These are phyloP conservation scores for Orientallactaga bullata DNA, from an alignment of 2,113 vertebrate species.

Conservation along the genomic window DNA sequence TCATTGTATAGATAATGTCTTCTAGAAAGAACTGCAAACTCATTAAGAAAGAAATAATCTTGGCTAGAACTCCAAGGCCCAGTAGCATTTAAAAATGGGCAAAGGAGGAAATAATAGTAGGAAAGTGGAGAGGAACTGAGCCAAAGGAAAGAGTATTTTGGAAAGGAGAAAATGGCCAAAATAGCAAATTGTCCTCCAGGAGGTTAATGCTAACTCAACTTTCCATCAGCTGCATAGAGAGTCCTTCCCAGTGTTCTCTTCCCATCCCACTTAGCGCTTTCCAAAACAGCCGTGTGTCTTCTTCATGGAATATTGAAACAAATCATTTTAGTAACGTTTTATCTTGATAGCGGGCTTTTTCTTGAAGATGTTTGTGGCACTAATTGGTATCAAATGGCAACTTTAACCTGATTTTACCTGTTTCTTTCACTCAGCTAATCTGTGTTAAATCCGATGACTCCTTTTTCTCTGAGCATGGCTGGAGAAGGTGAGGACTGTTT, in stretches of 20 bases:
- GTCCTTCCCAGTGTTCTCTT: neutral
- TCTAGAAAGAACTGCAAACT: constrained; percentile 22
- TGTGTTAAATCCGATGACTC: constrained; percentile 27
- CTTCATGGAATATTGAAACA: constrained; percentile 27
- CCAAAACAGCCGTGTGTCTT: neutral
- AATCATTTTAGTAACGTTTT: constrained; percentile 30
- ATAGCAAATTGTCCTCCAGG: neutral
- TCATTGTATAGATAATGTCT: neutral
- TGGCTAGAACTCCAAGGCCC: neutral
- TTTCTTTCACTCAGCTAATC: constrained; percentile 26
- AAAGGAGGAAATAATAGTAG: constrained; percentile 2
- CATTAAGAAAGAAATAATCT: constrained; percentile 20
- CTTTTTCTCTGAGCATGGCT: neutral
- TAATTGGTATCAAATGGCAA: neutral
- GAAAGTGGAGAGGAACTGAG: constrained; percentile 49
- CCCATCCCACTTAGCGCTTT: neutral
- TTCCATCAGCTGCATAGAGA: neutral
- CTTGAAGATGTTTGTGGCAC: constrained; percentile 30
- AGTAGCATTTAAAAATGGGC: constrained; percentile 21
- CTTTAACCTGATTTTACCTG: constrained; percentile 26
- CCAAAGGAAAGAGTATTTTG: constrained; percentile 28
- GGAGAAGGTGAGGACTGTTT: neutral
- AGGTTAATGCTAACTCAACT: constrained; percentile 16
- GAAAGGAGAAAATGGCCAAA: constrained; percentile 44
- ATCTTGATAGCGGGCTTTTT: constrained; percentile 39